Conservation (phyloP, 2,888 invertebrate genomes). For the Salpingus planirostris region DNA sequence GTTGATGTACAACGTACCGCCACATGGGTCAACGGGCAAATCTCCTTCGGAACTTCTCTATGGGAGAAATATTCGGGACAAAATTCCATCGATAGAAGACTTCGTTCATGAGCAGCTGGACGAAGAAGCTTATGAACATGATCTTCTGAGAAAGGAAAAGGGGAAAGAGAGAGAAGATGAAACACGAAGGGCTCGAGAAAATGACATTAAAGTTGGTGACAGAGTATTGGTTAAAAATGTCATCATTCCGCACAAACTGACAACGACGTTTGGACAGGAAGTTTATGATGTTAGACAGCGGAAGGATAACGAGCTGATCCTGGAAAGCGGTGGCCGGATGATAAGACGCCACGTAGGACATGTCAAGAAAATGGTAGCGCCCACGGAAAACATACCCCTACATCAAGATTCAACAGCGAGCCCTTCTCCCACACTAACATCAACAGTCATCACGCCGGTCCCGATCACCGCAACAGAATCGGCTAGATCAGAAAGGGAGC, state of each 20-base stretch:
- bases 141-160: constrained; percentile 19
- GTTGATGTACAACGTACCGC: constrained; percentile 19
- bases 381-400: too few species aligned
- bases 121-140: constrained; percentile 17
- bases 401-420: too few species aligned
- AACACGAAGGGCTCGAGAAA: constrained; percentile 13
- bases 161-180: constrained; percentile 19
- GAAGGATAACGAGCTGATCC: constrained; percentile 8
- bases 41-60: constrained; percentile 20
- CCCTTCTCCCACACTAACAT: too few species aligned
- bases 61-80: constrained; percentile 16
- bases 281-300: constrained; percentile 7
- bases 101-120: constrained; percentile 7
- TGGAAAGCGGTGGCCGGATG: constrained; percentile 5
- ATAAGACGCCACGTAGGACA: constrained; percentile 9
- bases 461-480: too few species aligned
- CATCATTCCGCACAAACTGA: constrained; percentile 7
- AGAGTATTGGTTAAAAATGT: constrained; percentile 5
- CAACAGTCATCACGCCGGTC: too few species aligned
- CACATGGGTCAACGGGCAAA: constrained; percentile 23
- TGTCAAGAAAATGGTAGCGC: too few species aligned
- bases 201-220: constrained; percentile 4
- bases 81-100: constrained; percentile 17
- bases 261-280: constrained; percentile 1
- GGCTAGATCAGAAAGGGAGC: too few species aligned